phyloP scores from a whole-genome alignment of 2,113 vertebrate genomes.

The Notarius quadriscutis region DNA sequence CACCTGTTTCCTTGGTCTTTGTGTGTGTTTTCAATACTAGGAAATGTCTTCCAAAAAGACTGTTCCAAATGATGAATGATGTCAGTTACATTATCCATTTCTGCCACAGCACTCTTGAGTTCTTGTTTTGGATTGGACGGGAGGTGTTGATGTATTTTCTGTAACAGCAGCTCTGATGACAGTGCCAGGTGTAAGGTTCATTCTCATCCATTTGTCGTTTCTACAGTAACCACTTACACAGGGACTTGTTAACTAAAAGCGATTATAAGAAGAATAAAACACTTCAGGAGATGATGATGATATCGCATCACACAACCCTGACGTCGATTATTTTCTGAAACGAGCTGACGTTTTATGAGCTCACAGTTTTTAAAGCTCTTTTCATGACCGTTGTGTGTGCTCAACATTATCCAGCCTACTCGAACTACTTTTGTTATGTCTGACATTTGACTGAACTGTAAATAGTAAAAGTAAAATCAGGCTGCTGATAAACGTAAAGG shows the following conservation, averaged over 20 bases:
- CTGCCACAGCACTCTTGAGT: not conserved
- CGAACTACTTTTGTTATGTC: not conserved
- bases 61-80: not conserved
- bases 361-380: not conserved
- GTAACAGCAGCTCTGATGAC: not conserved
- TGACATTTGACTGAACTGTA: not conserved
- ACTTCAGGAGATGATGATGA: not conserved
- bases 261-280: not conserved
- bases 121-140: not conserved
- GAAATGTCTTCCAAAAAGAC: not conserved
- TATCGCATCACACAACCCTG: no score
- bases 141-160: not conserved
- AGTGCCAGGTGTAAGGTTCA: not conserved
- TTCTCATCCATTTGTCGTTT: not conserved
- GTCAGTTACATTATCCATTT: not conserved
- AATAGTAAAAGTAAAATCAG: not conserved
- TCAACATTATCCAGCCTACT: not conserved
- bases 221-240: not conserved
- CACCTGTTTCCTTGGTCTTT: constrained; percentile 25
- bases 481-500: not conserved
- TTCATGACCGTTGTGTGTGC: not conserved
- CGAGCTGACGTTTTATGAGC: not conserved
- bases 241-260: not conserved
- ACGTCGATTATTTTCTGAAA: not conserved
- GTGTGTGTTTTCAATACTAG: constrained; percentile 10